Conservation (phyloP, 2,113 vertebrate genomes). For the Anguilla japonica region DNA sequence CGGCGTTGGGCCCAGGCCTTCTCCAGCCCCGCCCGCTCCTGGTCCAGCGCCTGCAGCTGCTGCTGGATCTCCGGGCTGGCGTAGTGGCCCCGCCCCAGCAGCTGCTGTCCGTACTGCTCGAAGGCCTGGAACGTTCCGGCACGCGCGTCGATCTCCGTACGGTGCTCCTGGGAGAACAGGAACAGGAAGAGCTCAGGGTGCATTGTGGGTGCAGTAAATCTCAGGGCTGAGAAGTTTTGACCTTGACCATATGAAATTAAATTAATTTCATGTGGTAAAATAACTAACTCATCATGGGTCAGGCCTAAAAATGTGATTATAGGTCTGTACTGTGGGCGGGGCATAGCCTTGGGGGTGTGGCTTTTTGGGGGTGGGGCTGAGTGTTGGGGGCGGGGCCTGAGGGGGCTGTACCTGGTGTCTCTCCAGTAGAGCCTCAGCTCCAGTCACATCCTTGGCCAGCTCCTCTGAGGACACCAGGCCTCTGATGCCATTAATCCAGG, state of each 20-base stretch:
- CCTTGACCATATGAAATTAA: too few species aligned
- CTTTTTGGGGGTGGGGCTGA: too few species aligned
- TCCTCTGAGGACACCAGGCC: constrained; percentile 96
- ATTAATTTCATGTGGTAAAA: too few species aligned
- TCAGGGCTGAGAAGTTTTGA: too few species aligned
- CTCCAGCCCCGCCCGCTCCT: constrained; percentile 86
- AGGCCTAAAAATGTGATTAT: background rate
- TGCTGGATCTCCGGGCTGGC: constrained; percentile 94
- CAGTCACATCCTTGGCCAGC: constrained; percentile 94
- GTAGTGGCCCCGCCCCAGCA: constrained; percentile 88
- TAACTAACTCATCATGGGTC: too few species aligned
- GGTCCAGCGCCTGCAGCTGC: constrained; percentile 87
- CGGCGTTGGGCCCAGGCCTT: constrained; percentile 96
- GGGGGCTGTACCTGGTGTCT: constrained; percentile 84
- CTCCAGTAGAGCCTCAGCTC: constrained; percentile 92
- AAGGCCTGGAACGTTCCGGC: constrained; percentile 97
- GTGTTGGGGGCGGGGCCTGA: background rate
- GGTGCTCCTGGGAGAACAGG: constrained; percentile 80
- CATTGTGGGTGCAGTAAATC: too few species aligned
- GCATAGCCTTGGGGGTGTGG: background rate
- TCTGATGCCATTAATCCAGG: constrained; percentile 97
- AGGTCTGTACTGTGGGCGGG: background rate
- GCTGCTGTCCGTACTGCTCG: constrained; percentile 94
- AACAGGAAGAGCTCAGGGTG: background rate
- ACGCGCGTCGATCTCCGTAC: constrained; percentile 96